Percentiles rank a stretch among this genome's conserved stretches.
These are phyloP conservation scores for Tetramorium parvispinum DNA, from an alignment of 1,140 invertebrate genomes.

Conservation along the genomic window DNA sequence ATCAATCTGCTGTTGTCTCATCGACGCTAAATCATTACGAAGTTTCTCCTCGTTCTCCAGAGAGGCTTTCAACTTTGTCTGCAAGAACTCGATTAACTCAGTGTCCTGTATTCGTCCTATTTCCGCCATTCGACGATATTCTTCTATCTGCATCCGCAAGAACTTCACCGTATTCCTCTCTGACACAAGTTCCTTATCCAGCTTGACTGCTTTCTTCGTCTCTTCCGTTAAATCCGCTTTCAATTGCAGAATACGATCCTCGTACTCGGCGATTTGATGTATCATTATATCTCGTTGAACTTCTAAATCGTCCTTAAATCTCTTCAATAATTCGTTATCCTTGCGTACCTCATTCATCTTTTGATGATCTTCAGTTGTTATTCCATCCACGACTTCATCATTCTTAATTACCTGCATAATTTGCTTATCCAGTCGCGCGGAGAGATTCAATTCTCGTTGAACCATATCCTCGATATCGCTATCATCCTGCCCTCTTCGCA, in stretches of 20 bases:
- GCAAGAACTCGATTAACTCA: slow-evolving; percentile 79
- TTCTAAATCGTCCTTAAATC: slow-evolving; percentile 82
- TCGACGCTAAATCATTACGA: slow-evolving; percentile 69
- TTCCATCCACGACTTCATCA: slow-evolving; percentile 76
- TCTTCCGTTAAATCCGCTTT: slow-evolving; percentile 79
- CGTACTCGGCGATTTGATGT: slow-evolving; percentile 81
- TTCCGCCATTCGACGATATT: slow-evolving; percentile 74
- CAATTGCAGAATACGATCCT: slow-evolving; percentile 81
- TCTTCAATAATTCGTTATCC: slow-evolving; percentile 83
- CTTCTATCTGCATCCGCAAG: slow-evolving; percentile 77
- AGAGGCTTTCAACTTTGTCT: slow-evolving; percentile 75
- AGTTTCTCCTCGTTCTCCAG: slow-evolving; percentile 76
- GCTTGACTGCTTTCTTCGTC: slow-evolving; percentile 69
- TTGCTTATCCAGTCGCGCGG: slow-evolving; percentile 87
- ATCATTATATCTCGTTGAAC: slow-evolving; percentile 80
- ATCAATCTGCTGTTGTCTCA: slow-evolving; percentile 75
- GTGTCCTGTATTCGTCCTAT: slow-evolving; percentile 78
- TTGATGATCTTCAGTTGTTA: slow-evolving; percentile 67
- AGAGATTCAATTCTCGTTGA: slow-evolving; percentile 87
- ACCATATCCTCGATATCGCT: slow-evolving; percentile 87
- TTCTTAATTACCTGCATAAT: slow-evolving; percentile 86
- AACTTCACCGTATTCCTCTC: slow-evolving; percentile 77
- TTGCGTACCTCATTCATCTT: slow-evolving; percentile 78
- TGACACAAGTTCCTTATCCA: slow-evolving; percentile 79
- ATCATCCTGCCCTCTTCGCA: slow-evolving; percentile 70